Base-by-base conservation (phyloP, 37 sponge, comb jelly and placozoan genomes). In the Crambe crambe region DNA sequence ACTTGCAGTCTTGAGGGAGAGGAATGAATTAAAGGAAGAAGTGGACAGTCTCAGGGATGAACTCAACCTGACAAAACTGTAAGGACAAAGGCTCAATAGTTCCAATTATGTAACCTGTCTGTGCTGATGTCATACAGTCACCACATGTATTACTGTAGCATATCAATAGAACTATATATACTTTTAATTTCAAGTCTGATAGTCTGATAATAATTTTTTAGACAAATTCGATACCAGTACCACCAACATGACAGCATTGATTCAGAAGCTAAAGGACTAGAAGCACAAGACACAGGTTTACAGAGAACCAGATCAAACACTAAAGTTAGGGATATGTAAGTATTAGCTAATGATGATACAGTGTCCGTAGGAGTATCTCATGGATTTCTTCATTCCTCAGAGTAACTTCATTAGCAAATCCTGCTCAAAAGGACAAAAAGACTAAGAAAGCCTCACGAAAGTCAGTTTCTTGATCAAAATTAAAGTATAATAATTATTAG, bases 11-110 rank as follows among this genome's bases (percentile, higher is more conserved):
- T 70, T 92, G 54, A 72, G 57, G 5, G 89, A 89, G 9, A 83
- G 83, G 35, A 77, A 68, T 34, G 77, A 72, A 64, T 74, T 87
- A 37, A 83, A 80, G 59, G 77, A 87, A 56, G 56, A 83, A 20
- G 42, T 92, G 12, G 76, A 80, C 18, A 21, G 29, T 10, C 22
- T 87, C 0, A 43, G 79, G 36, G 88, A 92, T 10, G 92, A 92
- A 51, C 61, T 92, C 63, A 38, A 67, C 27, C 56, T 77, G 65
- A 60, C 77, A 62, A 62, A n/a, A 77, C 3, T 22, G 77, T 76
- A 20, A 76, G 63, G 54, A 30, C 2, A 26, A 58, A n/a, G n/a
- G n/a, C n/a, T n/a, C n/a, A n/a, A n/a, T n/a, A n/a, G n/a, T n/a
- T n/a, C n/a, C n/a, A n/a, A n/a, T n/a, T n/a, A n/a, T n/a, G n/a